These are phyloP conservation scores for Balaeniceps rex DNA, from an alignment of 2,113 vertebrate species.

Conservation along the genomic window DNA sequence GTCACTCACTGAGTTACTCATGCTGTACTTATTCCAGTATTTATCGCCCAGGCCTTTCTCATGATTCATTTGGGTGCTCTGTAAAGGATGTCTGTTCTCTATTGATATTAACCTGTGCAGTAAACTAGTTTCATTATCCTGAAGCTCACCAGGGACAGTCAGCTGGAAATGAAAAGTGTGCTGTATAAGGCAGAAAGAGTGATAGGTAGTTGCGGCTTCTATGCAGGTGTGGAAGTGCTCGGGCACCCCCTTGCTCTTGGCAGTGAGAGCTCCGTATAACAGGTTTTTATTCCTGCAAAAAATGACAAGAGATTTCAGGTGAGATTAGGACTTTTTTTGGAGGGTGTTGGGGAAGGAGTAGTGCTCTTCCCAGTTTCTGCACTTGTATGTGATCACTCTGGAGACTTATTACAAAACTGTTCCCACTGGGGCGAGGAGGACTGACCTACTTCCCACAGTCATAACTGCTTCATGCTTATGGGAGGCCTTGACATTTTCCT, in stretches of 20 bases:
- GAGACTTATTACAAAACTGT: neutral
- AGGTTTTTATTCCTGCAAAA: neutral
- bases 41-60: neutral
- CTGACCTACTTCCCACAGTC: neutral
- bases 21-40: neutral
- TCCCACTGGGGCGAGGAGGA: neutral
- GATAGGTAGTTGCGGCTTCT: neutral
- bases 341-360: neutral
- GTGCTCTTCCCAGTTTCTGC: neutral
- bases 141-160: neutral
- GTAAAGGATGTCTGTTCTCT: neutral
- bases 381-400: neutral
- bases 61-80: neutral
- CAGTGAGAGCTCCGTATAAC: neutral
- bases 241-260: neutral
- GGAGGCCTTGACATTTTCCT: neutral
- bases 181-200: neutral
- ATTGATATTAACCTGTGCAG: neutral
- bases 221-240: neutral
- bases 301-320: neutral
- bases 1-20: neutral
- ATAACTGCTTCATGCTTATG: neutral
- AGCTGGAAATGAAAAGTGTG: neutral
- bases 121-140: neutral
- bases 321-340: too few relatives aligned